Evolutionary conservation across 2,888 invertebrate genomes (phyloP).

Genomic region (Epinotia brunnichana): DNA sequence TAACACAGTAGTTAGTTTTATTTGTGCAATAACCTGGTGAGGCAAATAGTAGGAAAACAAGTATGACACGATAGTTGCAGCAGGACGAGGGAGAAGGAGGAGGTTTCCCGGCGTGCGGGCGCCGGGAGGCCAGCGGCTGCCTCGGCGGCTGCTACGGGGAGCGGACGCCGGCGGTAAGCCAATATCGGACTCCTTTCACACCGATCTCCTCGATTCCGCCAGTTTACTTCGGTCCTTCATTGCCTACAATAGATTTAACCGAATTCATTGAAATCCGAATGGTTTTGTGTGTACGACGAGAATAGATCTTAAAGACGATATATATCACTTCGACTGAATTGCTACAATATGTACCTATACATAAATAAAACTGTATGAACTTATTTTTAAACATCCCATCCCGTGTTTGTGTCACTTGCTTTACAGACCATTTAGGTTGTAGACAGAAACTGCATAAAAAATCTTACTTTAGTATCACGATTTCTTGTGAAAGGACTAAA

Average conservation of each 20-base stretch:
- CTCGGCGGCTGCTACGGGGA: slow-evolving; percentile 88
- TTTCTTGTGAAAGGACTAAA: slow-evolving; percentile 29
- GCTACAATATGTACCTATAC: neutral
- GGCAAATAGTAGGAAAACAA: slow-evolving; percentile 56
- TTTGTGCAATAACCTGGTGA: slow-evolving; percentile 73
- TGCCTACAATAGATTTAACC: neutral
- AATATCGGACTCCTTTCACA: slow-evolving; percentile 45
- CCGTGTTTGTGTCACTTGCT: neutral
- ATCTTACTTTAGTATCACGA: neutral
- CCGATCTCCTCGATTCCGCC: slow-evolving; percentile 45
- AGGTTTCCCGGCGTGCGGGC: slow-evolving; percentile 84
- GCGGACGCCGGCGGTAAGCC: slow-evolving; percentile 90
- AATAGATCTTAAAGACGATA: neutral
- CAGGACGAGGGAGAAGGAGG: slow-evolving; percentile 82
- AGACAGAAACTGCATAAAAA: neutral
- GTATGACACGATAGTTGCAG: slow-evolving; percentile 77
- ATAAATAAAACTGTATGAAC: neutral
- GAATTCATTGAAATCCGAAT: neutral
- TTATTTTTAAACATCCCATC: neutral
- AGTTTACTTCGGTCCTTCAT: neutral
- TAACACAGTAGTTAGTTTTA: slow-evolving; percentile 32
- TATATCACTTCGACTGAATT: neutral
- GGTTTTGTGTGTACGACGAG: slow-evolving; percentile 10
- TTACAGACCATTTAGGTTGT: neutral
- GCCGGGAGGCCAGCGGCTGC: slow-evolving; percentile 86